Percentiles rank a stretch among this genome's conserved stretches.
Evolutionary conservation across 2,797 vertebrate genomes (phyloP).

Genomic region (Enteromius afrohamiltoni): DNA sequence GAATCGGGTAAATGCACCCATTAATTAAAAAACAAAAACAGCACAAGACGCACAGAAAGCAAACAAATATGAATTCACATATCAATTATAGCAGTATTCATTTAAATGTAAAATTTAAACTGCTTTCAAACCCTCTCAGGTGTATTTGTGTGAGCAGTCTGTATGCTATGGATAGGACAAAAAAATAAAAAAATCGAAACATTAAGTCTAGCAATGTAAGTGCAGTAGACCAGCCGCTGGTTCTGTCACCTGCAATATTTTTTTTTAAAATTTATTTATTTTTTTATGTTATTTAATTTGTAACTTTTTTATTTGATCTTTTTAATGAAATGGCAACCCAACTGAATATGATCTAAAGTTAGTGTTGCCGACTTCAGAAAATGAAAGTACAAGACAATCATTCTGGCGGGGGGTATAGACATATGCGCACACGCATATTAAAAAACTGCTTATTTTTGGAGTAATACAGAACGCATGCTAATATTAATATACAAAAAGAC

Average conservation of each 20-base stretch:
- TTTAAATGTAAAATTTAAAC: not conserved
- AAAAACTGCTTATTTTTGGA: too few species aligned
- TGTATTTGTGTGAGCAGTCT: too few species aligned
- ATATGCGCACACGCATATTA: too few species aligned
- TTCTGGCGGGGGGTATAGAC: too few species aligned
- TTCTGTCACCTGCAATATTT: not conserved
- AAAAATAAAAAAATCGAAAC: not conserved
- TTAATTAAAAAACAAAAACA: not conserved
- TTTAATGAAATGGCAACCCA: too few species aligned
- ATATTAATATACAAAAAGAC: too few species aligned
- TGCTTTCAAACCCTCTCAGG: not conserved
- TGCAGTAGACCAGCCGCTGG: not conserved
- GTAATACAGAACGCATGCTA: too few species aligned
- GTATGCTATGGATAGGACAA: not conserved
- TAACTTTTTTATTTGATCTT: not conserved
- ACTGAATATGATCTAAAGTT: too few species aligned
- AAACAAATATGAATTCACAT: not conserved
- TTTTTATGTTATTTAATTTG: too few species aligned
- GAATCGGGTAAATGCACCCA: slow-evolving; percentile 82
- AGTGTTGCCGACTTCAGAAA: too few species aligned
- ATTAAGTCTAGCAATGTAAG: not conserved
- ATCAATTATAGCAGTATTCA: not conserved
- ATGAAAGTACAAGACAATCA: too few species aligned
- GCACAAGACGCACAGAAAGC: not conserved
- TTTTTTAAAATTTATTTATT: too few species aligned